Percentiles rank a stretch among this genome's conserved stretches.
Conservation (phyloP, 1,140 invertebrate species). For the Melitaea cinxia region DNA sequence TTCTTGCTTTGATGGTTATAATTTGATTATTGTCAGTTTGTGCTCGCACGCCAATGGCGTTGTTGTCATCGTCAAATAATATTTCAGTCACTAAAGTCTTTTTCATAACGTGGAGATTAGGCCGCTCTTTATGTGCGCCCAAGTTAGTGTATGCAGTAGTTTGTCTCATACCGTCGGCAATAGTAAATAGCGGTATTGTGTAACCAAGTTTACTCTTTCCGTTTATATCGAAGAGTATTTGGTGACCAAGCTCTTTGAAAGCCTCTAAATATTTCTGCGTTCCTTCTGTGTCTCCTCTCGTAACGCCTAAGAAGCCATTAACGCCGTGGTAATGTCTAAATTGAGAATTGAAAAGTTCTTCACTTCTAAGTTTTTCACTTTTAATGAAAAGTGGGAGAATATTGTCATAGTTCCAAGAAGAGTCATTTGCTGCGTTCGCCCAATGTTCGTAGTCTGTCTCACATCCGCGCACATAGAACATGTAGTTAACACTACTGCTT, state of each 20-base stretch:
- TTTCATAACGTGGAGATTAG: conserved; percentile 76
- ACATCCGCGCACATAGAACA: conserved; percentile 68
- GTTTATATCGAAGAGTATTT: conserved; percentile 43
- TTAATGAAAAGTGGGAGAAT: conserved; percentile 43
- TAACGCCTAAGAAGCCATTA: conserved; percentile 40
- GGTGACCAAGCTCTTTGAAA: conserved; percentile 45
- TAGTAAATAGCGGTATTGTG: conserved; percentile 74
- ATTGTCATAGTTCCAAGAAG: conserved; percentile 36
- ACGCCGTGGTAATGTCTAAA: conserved; percentile 32
- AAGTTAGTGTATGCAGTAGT: conserved; percentile 83
- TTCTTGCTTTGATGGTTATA: conserved; percentile 74
- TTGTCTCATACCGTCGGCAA: conserved; percentile 82
- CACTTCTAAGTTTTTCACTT: conserved; percentile 37
- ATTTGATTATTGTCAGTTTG: conserved; percentile 70
- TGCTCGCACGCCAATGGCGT: conserved; percentile 72
- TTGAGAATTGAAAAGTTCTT: conserved; percentile 22
- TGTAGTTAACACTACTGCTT: conserved; percentile 88
- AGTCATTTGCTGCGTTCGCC: conserved; percentile 37
- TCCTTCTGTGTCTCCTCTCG: conserved; percentile 22
- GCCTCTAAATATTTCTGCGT: conserved; percentile 37
- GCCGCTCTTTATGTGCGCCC: conserved; percentile 71
- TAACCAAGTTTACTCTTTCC: conserved; percentile 43
- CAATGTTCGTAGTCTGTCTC: conserved; percentile 40
- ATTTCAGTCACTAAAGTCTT: conserved; percentile 65
- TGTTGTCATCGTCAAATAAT: conserved; percentile 84